Evolutionary conservation across 2,113 vertebrate species (phyloP).

Genomic region (Electrona antarctica): DNA sequence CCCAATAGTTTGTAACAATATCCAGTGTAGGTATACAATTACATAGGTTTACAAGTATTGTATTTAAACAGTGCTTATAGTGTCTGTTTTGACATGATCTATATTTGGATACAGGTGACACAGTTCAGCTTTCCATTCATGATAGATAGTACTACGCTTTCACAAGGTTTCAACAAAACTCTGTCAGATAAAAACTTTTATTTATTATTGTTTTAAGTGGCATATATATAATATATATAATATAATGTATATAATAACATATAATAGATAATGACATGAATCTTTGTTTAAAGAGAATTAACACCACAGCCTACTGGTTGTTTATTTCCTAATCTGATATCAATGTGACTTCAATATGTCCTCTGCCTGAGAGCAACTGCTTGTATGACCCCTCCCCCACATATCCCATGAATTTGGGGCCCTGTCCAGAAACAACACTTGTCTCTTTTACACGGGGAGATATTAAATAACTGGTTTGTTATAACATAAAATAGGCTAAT

Average conservation of each 20-base stretch:
- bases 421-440: conserved; percentile 70
- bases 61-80: too few relatives aligned
- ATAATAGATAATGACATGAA: conserved; percentile 16
- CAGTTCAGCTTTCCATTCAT: not conserved
- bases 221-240: too few relatives aligned
- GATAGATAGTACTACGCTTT: too few relatives aligned
- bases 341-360: conserved; percentile 59
- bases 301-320: conserved; percentile 32
- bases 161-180: too few relatives aligned
- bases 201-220: not conserved
- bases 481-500: conserved; percentile 6
- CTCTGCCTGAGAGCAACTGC: conserved; percentile 67
- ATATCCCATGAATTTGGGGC: conserved; percentile 67
- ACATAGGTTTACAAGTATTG: too few relatives aligned
- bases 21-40: too few relatives aligned
- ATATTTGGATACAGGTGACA: not conserved
- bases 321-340: conserved; percentile 44
- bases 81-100: too few relatives aligned
- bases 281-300: conserved; percentile 33
- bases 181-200: too few relatives aligned
- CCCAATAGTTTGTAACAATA: too few relatives aligned
- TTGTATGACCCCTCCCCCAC: conserved; percentile 54
- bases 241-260: not conserved
- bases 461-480: conserved; percentile 37
- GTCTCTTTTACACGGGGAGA: conserved; percentile 55